Conservation (phyloP, 2,797 vertebrate species). For the Kryptolebias ocellatus region DNA sequence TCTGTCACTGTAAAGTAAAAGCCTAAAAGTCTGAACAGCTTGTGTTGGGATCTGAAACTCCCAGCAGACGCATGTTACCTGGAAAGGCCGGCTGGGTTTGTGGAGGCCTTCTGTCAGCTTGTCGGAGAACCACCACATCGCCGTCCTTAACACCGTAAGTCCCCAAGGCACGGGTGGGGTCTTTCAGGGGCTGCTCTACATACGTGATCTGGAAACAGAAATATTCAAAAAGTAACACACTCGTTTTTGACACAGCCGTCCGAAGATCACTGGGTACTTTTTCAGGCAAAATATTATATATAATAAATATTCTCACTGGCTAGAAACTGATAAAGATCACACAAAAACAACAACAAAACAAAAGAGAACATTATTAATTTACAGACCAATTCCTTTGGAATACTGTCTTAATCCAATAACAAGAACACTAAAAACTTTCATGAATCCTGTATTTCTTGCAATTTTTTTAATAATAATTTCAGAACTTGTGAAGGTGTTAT, state of each 20-base stretch:
- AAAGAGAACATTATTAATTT: too few relatives aligned
- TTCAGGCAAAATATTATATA: not conserved
- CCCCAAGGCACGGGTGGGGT: slow-evolving; percentile 92
- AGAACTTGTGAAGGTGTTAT: not conserved
- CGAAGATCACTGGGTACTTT: not conserved
- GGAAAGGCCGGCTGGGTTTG: slow-evolving; percentile 82
- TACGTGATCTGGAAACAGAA: slow-evolving; percentile 85
- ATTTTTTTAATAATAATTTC: not conserved
- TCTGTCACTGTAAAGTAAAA: not conserved
- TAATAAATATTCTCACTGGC: not conserved
- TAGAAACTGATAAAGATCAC: not conserved
- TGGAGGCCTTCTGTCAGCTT: slow-evolving; percentile 84
- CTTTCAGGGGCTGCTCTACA: slow-evolving; percentile 90
- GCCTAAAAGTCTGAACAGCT: too few relatives aligned
- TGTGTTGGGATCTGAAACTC: not conserved
- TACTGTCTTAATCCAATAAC: too few relatives aligned
- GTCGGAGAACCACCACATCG: slow-evolving; percentile 93
- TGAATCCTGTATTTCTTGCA: not conserved
- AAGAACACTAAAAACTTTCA: too few relatives aligned
- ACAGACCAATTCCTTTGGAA: too few relatives aligned
- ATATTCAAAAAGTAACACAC: not conserved
- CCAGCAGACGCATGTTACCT: slow-evolving; percentile 60
- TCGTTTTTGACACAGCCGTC: too few relatives aligned
- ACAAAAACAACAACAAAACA: too few relatives aligned
- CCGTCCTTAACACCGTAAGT: slow-evolving; percentile 96